A percentile compares a stretch with the other conserved stretches of the same genome.
Conservation (phyloP, 2,797 vertebrate species). For the Knipowitschia caucasica region DNA sequence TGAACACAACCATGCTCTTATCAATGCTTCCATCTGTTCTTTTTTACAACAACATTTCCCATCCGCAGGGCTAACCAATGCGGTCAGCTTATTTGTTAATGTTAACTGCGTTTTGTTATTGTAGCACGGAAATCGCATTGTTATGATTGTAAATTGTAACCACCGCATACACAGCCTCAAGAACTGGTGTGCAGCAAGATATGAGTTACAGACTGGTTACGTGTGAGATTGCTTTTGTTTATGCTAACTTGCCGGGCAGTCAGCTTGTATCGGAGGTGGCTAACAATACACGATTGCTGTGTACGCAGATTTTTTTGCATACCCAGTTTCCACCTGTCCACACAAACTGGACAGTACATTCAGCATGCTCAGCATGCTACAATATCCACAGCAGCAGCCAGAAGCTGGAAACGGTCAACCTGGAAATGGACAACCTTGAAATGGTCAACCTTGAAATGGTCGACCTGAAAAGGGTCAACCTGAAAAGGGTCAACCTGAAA, state of each 20-base stretch:
- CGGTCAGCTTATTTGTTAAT: no score
- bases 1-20: no score
- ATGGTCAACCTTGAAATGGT: neutral
- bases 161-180: no score
- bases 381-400: neutral
- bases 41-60: no score
- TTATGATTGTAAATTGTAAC: no score
- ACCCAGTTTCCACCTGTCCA: neutral
- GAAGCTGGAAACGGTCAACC: neutral
- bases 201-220: constrained; percentile 13
- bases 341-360: neutral
- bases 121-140: no score
- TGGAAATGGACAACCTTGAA: neutral
- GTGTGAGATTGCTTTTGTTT: neutral
- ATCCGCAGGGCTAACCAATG: no score
- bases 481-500: neutral
- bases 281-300: neutral
- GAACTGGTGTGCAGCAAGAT: no score
- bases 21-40: no score
- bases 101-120: no score
- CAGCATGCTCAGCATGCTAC: neutral
- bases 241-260: constrained; percentile 2
- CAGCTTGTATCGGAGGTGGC: neutral
- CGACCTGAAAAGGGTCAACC: no score
- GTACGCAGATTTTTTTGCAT: neutral